Evolutionary conservation across 2,888 invertebrate genomes (phyloP).

Genomic region (Mechanitis mazaeus): DNA sequence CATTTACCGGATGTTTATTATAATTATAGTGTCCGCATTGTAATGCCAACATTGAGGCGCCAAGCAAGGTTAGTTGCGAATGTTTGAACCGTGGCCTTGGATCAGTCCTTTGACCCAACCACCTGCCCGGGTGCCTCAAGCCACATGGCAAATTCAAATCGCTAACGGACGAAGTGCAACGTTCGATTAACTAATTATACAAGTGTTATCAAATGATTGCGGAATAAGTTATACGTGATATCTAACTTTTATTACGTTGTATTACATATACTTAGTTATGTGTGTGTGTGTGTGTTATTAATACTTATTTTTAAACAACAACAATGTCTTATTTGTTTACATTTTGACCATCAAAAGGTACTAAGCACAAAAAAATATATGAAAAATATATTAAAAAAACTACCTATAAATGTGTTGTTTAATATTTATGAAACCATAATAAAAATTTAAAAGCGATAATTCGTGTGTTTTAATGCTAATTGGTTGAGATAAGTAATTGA

Average conservation of each 20-base stretch:
- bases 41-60: conserved; percentile 39
- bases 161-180: conserved; percentile 35
- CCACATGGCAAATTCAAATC: conserved; percentile 36
- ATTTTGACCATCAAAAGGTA: too few relatives aligned
- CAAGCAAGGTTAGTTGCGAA: conserved; percentile 55
- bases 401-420: background rate
- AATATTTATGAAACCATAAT: background rate
- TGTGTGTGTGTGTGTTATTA: too few relatives aligned
- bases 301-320: too few relatives aligned
- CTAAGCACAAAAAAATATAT: too few relatives aligned
- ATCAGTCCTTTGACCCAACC: conserved; percentile 67
- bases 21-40: conserved; percentile 12
- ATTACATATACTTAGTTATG: too few relatives aligned
- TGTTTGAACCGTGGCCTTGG: conserved; percentile 61
- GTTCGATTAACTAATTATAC: conserved; percentile 12
- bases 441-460: conserved; percentile 1
- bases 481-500: conserved; percentile 20
- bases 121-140: conserved; percentile 61
- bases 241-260: background rate
- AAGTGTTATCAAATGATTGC: conserved; percentile 4
- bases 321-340: too few relatives aligned
- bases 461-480: conserved; percentile 20
- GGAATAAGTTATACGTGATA: background rate
- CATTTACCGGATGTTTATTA: conserved; percentile 15
- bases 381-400: background rate